Evolutionary conservation across 2,888 invertebrate species (phyloP).

Genomic region (Podabrus alpinus): DNA sequence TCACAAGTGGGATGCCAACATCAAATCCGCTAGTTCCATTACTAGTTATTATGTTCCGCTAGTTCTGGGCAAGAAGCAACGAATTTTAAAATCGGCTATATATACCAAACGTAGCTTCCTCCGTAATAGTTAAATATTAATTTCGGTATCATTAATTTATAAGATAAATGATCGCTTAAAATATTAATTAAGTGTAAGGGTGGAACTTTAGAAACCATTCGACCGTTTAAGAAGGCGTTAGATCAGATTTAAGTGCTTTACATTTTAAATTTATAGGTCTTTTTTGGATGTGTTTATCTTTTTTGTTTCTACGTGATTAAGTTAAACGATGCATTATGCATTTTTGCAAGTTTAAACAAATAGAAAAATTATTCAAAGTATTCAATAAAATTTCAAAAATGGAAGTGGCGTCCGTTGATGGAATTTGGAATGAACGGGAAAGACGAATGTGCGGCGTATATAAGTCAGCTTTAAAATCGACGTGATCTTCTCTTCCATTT

Average conservation of each 20-base stretch:
- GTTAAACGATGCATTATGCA: background rate
- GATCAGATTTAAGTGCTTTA: slow-evolving; percentile 27
- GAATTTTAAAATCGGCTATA: slow-evolving; percentile 33
- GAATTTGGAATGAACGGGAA: slow-evolving; percentile 26
- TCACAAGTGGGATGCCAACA: background rate
- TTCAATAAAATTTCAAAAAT: slow-evolving; percentile 24
- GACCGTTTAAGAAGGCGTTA: slow-evolving; percentile 26
- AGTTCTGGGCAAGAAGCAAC: background rate
- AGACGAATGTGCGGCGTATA: slow-evolving; percentile 28
- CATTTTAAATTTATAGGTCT: slow-evolving; percentile 28
- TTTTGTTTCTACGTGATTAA: slow-evolving; percentile 12
- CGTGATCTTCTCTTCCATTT: slow-evolving; percentile 28
- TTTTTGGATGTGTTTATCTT: slow-evolving; percentile 19
- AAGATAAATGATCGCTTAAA: slow-evolving; percentile 52
- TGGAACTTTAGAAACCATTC: slow-evolving; percentile 35
- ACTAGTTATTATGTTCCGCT: background rate
- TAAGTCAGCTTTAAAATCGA: slow-evolving; percentile 23
- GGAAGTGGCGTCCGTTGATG: slow-evolving; percentile 25
- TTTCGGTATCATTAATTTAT: slow-evolving; percentile 51
- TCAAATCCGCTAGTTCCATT: too few relatives aligned
- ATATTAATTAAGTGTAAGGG: slow-evolving; percentile 49
- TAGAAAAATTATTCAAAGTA: slow-evolving; percentile 24
- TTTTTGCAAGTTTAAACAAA: background rate
- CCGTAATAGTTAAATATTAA: slow-evolving; percentile 52
- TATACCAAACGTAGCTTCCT: slow-evolving; percentile 41